A percentile compares a stretch with the other conserved stretches of the same genome.
Evolutionary conservation across 2,888 invertebrate genomes (phyloP).

Genomic region (Piscicola geometra): DNA sequence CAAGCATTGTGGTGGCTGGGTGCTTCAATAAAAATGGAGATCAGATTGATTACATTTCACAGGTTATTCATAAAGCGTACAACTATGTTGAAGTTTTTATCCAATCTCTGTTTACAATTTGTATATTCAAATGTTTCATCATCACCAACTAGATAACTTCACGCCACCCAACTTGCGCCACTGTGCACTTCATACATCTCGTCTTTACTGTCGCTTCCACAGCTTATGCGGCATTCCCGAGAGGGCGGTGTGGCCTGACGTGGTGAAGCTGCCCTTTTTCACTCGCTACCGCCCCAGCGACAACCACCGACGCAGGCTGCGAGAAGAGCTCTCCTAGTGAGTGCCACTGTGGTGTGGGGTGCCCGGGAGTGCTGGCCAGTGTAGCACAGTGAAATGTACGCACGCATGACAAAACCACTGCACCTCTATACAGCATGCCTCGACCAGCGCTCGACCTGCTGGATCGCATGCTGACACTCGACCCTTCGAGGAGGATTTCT

Average conservation of each 20-base stretch:
- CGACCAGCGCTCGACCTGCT: slow-evolving; percentile 78
- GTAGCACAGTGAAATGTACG: no score
- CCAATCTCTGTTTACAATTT: no score
- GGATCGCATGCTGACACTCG: slow-evolving; percentile 90
- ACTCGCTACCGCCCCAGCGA: slow-evolving; percentile 85
- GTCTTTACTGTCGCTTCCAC: not conserved
- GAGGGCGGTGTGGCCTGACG: slow-evolving; percentile 93
- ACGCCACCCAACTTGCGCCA: not conserved
- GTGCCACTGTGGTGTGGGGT: slow-evolving; percentile 45
- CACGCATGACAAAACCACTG: not conserved
- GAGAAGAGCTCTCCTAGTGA: slow-evolving; percentile 82
- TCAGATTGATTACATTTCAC: no score
- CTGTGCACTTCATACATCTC: not conserved
- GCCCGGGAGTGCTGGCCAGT: no score
- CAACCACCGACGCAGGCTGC: slow-evolving; percentile 76
- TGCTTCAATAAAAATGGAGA: no score
- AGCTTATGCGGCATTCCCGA: slow-evolving; percentile 83
- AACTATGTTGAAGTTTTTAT: no score
- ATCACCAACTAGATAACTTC: not conserved
- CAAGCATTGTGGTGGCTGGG: not conserved
- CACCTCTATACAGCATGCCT: slow-evolving; percentile 66
- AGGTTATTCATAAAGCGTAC: no score
- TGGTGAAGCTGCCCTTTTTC: slow-evolving; percentile 86
- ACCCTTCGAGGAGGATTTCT: slow-evolving; percentile 86
- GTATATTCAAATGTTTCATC: no score